These are phyloP conservation scores for Acanthoscelides obtectus DNA, from an alignment of 2,888 invertebrate species.

Conservation along the genomic window DNA sequence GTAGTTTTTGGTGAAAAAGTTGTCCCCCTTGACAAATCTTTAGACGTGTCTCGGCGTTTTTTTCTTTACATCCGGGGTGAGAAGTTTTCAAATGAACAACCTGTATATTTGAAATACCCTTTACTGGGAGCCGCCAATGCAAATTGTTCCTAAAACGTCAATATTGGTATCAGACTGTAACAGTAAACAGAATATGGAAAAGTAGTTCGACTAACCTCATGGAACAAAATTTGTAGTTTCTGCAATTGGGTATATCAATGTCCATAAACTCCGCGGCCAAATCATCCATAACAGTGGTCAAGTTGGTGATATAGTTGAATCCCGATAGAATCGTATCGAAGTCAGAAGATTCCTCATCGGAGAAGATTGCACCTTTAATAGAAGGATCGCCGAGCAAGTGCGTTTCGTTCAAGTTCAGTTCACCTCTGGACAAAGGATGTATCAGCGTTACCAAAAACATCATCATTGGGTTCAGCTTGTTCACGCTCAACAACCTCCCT, in stretches of 20 bases:
- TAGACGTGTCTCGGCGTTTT: no score
- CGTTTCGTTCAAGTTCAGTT: slow-evolving; percentile 47
- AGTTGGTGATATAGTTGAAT: slow-evolving; percentile 26
- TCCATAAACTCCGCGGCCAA: slow-evolving; percentile 40
- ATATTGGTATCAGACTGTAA: no score
- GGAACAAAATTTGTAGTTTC: slow-evolving; percentile 40
- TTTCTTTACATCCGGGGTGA: no score
- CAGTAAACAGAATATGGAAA: no score
- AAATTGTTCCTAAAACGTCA: no score
- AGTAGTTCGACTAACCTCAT: slow-evolving; percentile 33
- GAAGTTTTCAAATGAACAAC: no score
- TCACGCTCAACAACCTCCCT: slow-evolving; percentile 28
- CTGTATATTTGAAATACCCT: no score
- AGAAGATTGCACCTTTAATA: slow-evolving; percentile 58
- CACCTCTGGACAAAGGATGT: slow-evolving; percentile 48
- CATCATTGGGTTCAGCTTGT: slow-evolving; percentile 30
- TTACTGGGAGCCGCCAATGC: no score
- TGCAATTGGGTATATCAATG: slow-evolving; percentile 44
- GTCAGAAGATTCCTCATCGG: slow-evolving; percentile 39
- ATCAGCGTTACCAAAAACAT: slow-evolving; percentile 39
- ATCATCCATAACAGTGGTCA: slow-evolving; percentile 18
- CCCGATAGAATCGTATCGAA: slow-evolving; percentile 24
- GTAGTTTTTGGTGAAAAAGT: no score
- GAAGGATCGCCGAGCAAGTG: slow-evolving; percentile 44
- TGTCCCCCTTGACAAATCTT: no score